A percentile compares a stretch with the other conserved stretches of the same genome.
These are phyloP conservation scores for Caretta caretta DNA, from an alignment of 2,113 vertebrate genomes.

Conservation along the genomic window DNA sequence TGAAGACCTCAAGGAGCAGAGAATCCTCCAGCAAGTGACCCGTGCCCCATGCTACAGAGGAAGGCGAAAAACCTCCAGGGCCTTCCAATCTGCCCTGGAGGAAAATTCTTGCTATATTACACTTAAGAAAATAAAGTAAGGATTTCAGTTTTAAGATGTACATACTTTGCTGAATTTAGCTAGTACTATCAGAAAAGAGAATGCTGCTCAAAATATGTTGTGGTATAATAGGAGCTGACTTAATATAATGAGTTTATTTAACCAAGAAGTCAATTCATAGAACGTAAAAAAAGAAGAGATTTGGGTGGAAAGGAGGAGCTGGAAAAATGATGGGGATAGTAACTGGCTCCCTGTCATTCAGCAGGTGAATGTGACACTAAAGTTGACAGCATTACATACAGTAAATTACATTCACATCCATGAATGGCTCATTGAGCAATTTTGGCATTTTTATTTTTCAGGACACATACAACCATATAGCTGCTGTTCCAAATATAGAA, in stretches of 20 bases:
- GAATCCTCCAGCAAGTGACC: no score
- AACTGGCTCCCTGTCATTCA: not conserved
- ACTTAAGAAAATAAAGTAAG: not conserved
- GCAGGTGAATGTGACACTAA: not conserved
- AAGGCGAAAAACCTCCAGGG: no score
- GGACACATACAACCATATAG: not conserved
- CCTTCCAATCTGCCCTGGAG: no score
- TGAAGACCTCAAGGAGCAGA: no score
- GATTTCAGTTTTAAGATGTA: not conserved
- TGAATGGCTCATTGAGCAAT: not conserved
- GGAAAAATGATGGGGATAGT: not conserved
- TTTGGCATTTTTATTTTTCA: constrained; percentile 7
- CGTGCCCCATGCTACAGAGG: no score
- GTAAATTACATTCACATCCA: not conserved
- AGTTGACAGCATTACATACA: not conserved
- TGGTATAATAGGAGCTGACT: not conserved
- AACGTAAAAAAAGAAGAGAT: not conserved
- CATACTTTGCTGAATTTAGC: not conserved
- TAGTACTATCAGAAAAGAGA: not conserved
- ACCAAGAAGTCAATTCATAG: not conserved
- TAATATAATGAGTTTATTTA: not conserved
- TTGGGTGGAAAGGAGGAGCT: not conserved
- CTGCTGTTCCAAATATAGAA: constrained; percentile 29
- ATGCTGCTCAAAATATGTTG: not conserved
- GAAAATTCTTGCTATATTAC: not conserved